These are phyloP conservation scores for Panagrolaimus sp. DNA, from an alignment of 1,140 invertebrate genomes.

Conservation along the genomic window DNA sequence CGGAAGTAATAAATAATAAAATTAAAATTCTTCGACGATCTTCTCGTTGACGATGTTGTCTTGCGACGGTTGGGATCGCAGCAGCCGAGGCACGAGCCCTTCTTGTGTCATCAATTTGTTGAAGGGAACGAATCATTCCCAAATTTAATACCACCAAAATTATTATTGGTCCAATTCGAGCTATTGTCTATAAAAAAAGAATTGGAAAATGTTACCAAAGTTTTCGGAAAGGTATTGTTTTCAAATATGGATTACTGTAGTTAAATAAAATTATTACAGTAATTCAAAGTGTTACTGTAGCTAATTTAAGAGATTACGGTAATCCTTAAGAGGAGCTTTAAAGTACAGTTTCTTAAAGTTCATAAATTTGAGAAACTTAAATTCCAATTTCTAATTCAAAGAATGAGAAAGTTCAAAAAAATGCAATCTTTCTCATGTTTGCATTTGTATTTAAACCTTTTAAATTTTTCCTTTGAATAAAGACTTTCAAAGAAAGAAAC, in stretches of 20 bases:
- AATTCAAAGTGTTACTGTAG: not conserved
- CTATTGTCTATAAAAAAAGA: constrained; percentile 40
- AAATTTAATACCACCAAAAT: constrained; percentile 48
- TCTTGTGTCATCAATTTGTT: constrained; percentile 10
- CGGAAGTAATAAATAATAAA: constrained; percentile 51
- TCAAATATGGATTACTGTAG: too few relatives aligned
- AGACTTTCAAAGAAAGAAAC: not conserved
- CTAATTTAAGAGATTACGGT: not conserved
- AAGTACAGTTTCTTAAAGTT: not conserved
- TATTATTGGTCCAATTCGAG: constrained; percentile 50
- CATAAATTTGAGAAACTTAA: not conserved
- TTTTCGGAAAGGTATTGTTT: too few relatives aligned
- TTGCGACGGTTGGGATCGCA: constrained; percentile 9
- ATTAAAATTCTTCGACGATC: constrained; percentile 45
- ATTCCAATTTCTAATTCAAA: not conserved
- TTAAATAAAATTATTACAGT: too few relatives aligned
- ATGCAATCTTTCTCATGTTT: too few relatives aligned
- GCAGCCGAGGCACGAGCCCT: not conserved
- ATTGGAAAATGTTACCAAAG: too few relatives aligned
- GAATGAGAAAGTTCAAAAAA: not conserved
- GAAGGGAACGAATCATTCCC: constrained; percentile 42
- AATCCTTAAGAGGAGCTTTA: too few relatives aligned
- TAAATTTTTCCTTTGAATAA: too few relatives aligned
- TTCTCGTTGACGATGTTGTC: constrained; percentile 25
- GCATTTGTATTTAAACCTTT: too few relatives aligned